Evolutionary conservation across 2,888 invertebrate species (phyloP).

Genomic region (Leptopilina drosophilae): DNA sequence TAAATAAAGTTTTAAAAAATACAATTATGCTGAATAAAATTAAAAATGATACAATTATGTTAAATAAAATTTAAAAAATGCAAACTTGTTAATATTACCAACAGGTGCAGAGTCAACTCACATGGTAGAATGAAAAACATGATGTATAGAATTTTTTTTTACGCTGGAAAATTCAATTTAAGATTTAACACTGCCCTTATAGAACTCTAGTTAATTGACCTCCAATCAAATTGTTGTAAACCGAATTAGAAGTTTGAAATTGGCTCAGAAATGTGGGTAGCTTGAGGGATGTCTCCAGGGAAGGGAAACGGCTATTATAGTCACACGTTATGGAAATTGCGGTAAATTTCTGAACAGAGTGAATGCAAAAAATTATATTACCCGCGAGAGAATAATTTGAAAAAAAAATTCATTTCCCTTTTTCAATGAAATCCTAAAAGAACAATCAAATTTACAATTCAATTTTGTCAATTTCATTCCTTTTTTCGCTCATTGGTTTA

Average conservation of each 20-base stretch:
- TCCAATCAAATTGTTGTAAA: slow-evolving; percentile 31
- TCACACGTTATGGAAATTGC: slow-evolving; percentile 20
- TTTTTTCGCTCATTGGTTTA: background rate
- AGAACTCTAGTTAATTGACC: slow-evolving; percentile 19
- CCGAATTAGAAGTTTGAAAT: slow-evolving; percentile 26
- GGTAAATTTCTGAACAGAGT: background rate
- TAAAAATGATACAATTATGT: too few relatives aligned
- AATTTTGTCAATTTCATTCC: background rate
- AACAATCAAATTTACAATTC: background rate
- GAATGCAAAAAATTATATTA: background rate
- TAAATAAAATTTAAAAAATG: too few relatives aligned
- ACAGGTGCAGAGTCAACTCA: too few relatives aligned
- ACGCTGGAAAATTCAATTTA: background rate
- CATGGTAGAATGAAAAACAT: background rate
- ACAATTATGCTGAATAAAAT: too few relatives aligned
- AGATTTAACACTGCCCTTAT: background rate
- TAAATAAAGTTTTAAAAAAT: too few relatives aligned
- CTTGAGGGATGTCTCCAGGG: background rate
- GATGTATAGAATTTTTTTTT: background rate
- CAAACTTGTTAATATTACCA: too few relatives aligned
- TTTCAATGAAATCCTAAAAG: background rate
- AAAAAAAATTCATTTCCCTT: background rate
- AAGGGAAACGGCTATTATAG: slow-evolving; percentile 5
- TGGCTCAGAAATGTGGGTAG: slow-evolving; percentile 15
- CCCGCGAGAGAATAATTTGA: background rate